Evolutionary conservation across 2,888 invertebrate genomes (phyloP), one percentile per base, ranked within the genome.

Genomic region (Schizotus pectinicornis): DNA sequence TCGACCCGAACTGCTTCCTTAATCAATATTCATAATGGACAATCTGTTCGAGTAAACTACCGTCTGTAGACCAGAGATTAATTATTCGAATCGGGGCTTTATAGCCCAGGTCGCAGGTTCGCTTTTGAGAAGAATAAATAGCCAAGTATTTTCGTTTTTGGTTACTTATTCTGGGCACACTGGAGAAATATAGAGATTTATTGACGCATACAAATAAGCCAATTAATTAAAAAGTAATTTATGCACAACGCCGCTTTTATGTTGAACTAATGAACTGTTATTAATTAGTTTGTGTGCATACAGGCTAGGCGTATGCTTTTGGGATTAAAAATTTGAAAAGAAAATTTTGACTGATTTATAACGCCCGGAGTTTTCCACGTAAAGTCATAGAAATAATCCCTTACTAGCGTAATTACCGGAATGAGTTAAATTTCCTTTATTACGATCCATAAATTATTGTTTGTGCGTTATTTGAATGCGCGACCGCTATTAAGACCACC

Each of bases 251-350:
- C 33, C 38, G 34, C 39, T 38, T 56, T 46, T 45, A 41, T 56
- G 36, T 52, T 14, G 9, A 30, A 45, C 57, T 57, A 57, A 56
- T 56, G 46, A 56, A 56, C 46, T 35, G 11, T 51, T 56, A 56
- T 56, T 51, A 51, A 57, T 57, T 47, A 46, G 34, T 7, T 48
- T 41, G 31, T 35, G 11, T 13, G 14, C 31, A 46, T 39, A 46
- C 14, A 52, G n/a, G 31, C 39, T 9, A 31, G 36, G 36, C 32
- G 32, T 43, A 52, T 45, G 46, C 46, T 46, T 33, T 14, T 14
- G 38, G 46, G 46, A 46, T 46, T 52, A 43, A 37, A 45, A 42
- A 33, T 51, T 51, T 22, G 6, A 39, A 22, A 22, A 22, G 22
- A 5, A 22, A 22, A 22, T 22, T 22, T 22, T 22, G 22, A 22